Conservation (phyloP, 2,888 invertebrate genomes). For the Lasioglossum marginatum region DNA sequence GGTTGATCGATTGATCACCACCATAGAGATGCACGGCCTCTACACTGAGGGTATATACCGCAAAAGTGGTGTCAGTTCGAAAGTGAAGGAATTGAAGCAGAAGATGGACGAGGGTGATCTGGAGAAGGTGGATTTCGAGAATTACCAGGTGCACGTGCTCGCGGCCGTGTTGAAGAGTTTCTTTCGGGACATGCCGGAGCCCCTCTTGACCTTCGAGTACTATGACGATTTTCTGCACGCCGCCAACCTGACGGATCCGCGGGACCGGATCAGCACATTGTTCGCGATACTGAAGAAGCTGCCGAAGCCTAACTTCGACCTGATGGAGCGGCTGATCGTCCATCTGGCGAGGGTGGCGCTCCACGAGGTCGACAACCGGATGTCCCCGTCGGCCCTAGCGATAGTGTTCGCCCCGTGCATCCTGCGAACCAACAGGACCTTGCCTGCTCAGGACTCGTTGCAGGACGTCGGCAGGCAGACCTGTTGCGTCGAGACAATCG, state of each 20-base stretch:
- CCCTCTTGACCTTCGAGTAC: constrained; percentile 95
- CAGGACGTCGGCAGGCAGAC: constrained; percentile 96
- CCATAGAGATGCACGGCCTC: constrained; percentile 95
- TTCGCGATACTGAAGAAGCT: constrained; percentile 95
- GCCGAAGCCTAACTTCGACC: constrained; percentile 94
- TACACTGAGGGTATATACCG: constrained; percentile 97
- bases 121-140: constrained; percentile 90
- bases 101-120: constrained; percentile 91
- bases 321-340: constrained; percentile 96
- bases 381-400: constrained; percentile 96
- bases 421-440: constrained; percentile 93
- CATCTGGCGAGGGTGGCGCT: constrained; percentile 95
- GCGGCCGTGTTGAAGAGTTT: constrained; percentile 95
- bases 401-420: constrained; percentile 98
- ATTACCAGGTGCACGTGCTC: constrained; percentile 95
- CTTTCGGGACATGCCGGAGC: constrained; percentile 97
- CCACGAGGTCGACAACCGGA: constrained; percentile 94
- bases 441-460: constrained; percentile 96
- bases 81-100: constrained; percentile 91
- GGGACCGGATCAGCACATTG: constrained; percentile 93
- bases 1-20: constrained; percentile 94
- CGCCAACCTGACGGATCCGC: constrained; percentile 92
- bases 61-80: constrained; percentile 95
- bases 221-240: constrained; percentile 97
- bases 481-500: constrained; percentile 95